Evolutionary conservation across 2,888 invertebrate species (phyloP), one percentile per base, ranked within the genome.

Genomic region (Agriopis marginaria): DNA sequence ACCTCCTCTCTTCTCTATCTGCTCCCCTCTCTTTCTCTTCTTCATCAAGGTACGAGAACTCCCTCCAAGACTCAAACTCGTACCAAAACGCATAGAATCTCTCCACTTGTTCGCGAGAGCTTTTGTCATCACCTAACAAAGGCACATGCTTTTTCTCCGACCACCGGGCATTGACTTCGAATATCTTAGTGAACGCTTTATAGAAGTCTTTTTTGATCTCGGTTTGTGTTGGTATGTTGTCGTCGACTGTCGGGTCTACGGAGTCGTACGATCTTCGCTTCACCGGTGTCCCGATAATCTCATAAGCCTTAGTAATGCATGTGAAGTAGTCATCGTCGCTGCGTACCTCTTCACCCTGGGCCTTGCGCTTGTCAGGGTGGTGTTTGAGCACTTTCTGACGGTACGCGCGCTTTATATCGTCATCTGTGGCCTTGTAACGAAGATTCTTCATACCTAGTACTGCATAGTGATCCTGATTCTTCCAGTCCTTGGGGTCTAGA

Each of bases 1-100:
- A 58, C 58, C 58, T 96, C 56, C 99, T 95, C 91, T 99, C 99
- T 81, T 99, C 99, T 2, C 99, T 96, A 89, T 98, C 99, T 87
- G 99, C 98, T 0, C 99, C 99, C 83, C 98, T 98, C 85, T 99
- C 99, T 87, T 99, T 99, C 84, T 99, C 99, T 87, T 99, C 99
- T 91, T 99, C 99, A 87, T 99, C 99, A 77, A 99, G 94, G 88
- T 99, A 99, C 2, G 99, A 99, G 91, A 97, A 99, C 88, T 99
- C 99, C 73, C 99, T 95, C 99, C 99, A 99, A 0, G 99, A 99
- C 77, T 99, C 98, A 91, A 99, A 99, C 82, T 98, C 97, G 89
- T 98, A 99, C 99, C 99, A 99, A 89, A 99, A 99, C 14, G 97
- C 96, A 88, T 99, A 99, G 92, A 99, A 99, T 74, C 86, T 86